A percentile compares a stretch with the other conserved stretches of the same genome.
Evolutionary conservation across 2,797 vertebrate genomes (phyloP).

Genomic region (Gymnoscopelus microlampas): DNA sequence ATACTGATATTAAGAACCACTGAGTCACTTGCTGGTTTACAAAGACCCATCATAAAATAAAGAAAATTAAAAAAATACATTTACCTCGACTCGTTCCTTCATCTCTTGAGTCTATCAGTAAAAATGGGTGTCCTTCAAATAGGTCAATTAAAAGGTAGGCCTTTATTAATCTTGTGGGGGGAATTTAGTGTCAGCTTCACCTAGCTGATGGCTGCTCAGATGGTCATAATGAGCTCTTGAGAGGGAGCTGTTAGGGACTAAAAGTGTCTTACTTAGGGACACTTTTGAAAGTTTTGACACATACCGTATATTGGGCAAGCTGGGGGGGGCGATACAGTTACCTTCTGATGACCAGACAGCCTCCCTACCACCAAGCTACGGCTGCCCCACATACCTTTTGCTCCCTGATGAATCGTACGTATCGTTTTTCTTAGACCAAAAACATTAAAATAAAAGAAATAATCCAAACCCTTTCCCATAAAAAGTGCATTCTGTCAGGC

Average conservation of each 20-base stretch:
- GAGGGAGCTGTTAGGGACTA: too few relatives aligned
- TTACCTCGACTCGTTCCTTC: conserved; percentile 34
- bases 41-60: conserved; percentile 52
- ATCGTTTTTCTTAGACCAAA: conserved; percentile 29
- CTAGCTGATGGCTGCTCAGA: too few relatives aligned
- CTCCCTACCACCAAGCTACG: too few relatives aligned
- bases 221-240: too few relatives aligned
- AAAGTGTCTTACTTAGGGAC: too few relatives aligned
- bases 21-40: conserved; percentile 43
- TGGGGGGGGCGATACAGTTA: too few relatives aligned
- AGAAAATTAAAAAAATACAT: conserved; percentile 69
- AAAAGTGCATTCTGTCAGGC: conserved; percentile 70
- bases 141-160: too few relatives aligned
- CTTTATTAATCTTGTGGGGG: too few relatives aligned
- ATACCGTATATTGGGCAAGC: too few relatives aligned
- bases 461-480: conserved; percentile 11
- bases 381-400: conserved; percentile 15
- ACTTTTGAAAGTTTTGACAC: too few relatives aligned
- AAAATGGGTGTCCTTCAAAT: conserved; percentile 10
- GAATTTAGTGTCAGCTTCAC: too few relatives aligned
- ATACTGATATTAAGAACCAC: conserved; percentile 30
- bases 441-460: conserved; percentile 35
- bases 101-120: conserved; percentile 21
- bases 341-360: too few relatives aligned
- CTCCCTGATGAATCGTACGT: not conserved